Evolutionary conservation across 1,140 invertebrate species (phyloP).

Genomic region (Oncopodura yosiiana): DNA sequence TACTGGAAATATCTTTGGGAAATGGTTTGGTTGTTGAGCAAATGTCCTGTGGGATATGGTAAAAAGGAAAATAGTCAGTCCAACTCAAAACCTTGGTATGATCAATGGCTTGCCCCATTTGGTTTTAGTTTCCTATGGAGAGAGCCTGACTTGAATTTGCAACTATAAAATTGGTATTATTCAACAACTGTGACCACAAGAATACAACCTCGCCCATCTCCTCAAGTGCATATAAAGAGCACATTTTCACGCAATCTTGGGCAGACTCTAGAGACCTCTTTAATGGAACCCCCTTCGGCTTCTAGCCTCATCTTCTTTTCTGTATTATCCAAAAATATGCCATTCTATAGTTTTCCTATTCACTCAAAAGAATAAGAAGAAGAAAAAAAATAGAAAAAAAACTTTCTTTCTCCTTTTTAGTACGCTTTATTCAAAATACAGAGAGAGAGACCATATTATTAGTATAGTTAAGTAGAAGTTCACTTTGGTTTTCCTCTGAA

Average conservation of each 20-base stretch:
- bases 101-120: slow-evolving; percentile 36
- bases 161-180: slow-evolving; percentile 37
- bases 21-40: slow-evolving; percentile 15
- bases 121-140: slow-evolving; percentile 31
- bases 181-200: slow-evolving; percentile 36
- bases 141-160: slow-evolving; percentile 36
- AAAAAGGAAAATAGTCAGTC: slow-evolving; percentile 22
- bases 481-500: too few relatives aligned
- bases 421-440: too few relatives aligned
- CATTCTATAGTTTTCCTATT: too few relatives aligned
- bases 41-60: slow-evolving; percentile 34
- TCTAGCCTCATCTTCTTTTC: slow-evolving; percentile 20
- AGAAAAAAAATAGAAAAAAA: too few relatives aligned
- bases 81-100: slow-evolving; percentile 27
- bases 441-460: too few relatives aligned
- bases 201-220: slow-evolving; percentile 29
- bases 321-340: too few relatives aligned
- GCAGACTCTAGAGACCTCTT: slow-evolving; percentile 18
- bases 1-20: too few relatives aligned
- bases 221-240: slow-evolving; percentile 35
- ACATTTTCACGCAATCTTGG: slow-evolving; percentile 36
- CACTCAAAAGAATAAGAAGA: too few relatives aligned
- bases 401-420: too few relatives aligned
- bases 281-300: slow-evolving; percentile 17
- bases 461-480: too few relatives aligned